Base-by-base conservation (phyloP, 1,140 invertebrate species). In the Sminthurinus signatus region DNA sequence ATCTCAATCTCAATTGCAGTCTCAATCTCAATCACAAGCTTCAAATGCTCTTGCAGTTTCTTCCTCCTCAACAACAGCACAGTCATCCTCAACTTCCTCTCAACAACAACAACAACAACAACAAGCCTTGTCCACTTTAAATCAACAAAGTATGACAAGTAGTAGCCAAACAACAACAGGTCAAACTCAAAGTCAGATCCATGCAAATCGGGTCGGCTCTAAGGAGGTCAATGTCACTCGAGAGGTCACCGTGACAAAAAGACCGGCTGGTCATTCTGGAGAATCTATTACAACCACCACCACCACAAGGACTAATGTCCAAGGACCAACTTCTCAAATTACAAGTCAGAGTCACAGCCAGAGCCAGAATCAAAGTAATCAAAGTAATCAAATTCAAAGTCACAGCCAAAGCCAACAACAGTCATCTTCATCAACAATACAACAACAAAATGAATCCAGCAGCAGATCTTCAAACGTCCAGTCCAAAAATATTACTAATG, bases 201-300 rank as follows among this genome's bases (percentile, higher is more conserved):
- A 60, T 21, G 70, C 66, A 0, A 72, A 68, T 51, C 51, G 65
- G 36, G 39, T 32, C 0, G 66, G 64, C 10, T 60, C 70, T 8
- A 51, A 48, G 15, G 70, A 72, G 42, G 66, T 72, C 3, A 36
- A 68, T 31, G 70, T 72, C 12, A 67, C 67, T 0, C 28, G 70
- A 36, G 70, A 72, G 28, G 70, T 72, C 10, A 72, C 67, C 12
- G 67, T 72, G 0, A 72, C 70, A 1, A 68, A 72, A 44, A 43
- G 65, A 61, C 52, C 58, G 5, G 62, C 51, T 10, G 55, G 42
- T 4, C 39, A 25, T 29, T 55, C 28, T 19, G 61, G 23, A 14
- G 54, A 56, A 0, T 65, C 60, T 1, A 63, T 60, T 5, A 54
- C 56, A 21, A 65, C 63, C 12, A 55, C 56, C n/a, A 60, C 63